Evolutionary conservation across 2,797 vertebrate genomes (phyloP), one percentile per base, ranked within the genome.

Genomic region (Okamejei kenojei): DNA sequence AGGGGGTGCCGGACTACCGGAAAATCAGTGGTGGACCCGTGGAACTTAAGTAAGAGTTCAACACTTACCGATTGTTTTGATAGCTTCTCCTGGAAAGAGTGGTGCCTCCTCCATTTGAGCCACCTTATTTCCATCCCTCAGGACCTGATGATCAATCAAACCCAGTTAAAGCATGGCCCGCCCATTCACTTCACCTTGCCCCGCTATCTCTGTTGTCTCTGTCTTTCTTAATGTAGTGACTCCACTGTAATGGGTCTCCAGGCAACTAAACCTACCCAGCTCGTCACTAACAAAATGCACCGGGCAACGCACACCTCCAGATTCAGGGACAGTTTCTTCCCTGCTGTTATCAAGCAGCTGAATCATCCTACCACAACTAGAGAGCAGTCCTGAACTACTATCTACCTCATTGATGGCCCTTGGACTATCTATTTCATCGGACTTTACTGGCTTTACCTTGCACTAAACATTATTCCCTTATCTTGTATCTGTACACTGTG

Each of bases 11-110:
- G 38, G 38, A 45, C 38, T 45, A 45, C 38, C 38, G 5, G 45
- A 54, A 54, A 54, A 54, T 54, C 45, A 54, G 45, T 54, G 45
- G 45, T 54, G 45, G 45, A 54, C 45, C 45, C 45, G 76, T 26
- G 35, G 38, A 73, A 71, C 32, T 13, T 26, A 91, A 93, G 86
- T 65, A 76, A 29, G 91, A 9, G 78, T 9, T 45, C 93, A 81
- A 92, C 78, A 94, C 96, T 95, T 94, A 99, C 99, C 98, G 74
- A 97, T 97, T 68, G 96, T 96, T 95, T 98, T 97, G 95, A 98
- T 95, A 81, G 96, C 97, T 95, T 99, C 99, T 94, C 98, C 98
- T 17, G 98, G 98, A 93, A 99, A 96, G 94, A 98, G 96, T 3
- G 98, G 98, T 9, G 98, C 97, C 95, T 98, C 97, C 94, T 98